These are phyloP conservation scores for Mercenaria mercenaria DNA, from an alignment of 1,140 invertebrate genomes.

Conservation along the genomic window DNA sequence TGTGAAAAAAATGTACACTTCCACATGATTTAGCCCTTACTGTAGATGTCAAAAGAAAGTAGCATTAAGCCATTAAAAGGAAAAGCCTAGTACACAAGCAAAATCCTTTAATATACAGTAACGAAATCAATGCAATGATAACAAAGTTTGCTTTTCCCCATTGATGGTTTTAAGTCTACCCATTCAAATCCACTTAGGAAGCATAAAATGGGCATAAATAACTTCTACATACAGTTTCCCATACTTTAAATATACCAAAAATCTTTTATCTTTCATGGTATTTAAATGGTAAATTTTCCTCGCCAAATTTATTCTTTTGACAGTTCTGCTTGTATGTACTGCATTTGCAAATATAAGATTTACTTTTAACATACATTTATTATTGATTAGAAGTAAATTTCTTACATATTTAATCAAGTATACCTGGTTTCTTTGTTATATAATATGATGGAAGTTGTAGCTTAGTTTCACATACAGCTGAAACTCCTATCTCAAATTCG, in stretches of 20 bases:
- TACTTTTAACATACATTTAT: no score
- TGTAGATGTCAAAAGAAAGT: no score
- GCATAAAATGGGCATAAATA: neutral
- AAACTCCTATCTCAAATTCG: no score
- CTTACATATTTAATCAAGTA: no score
- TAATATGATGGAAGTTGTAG: no score
- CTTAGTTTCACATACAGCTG: no score
- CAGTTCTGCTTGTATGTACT: neutral
- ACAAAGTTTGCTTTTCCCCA: slow-evolving; percentile 9
- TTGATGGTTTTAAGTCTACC: neutral
- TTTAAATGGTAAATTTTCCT: neutral
- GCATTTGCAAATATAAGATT: no score
- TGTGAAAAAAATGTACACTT: no score
- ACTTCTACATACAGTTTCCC: neutral
- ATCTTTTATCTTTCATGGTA: neutral
- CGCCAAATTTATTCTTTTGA: neutral
- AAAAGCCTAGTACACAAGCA: neutral
- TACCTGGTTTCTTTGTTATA: no score
- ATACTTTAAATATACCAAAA: neutral
- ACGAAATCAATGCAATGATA: neutral
- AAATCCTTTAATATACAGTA: neutral
- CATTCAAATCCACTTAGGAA: neutral
- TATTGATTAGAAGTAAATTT: no score
- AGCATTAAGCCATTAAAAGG: neutral
- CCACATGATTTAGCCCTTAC: no score